Conservation (phyloP, 1,140 invertebrate genomes). For the Eufriesea mexicana region DNA sequence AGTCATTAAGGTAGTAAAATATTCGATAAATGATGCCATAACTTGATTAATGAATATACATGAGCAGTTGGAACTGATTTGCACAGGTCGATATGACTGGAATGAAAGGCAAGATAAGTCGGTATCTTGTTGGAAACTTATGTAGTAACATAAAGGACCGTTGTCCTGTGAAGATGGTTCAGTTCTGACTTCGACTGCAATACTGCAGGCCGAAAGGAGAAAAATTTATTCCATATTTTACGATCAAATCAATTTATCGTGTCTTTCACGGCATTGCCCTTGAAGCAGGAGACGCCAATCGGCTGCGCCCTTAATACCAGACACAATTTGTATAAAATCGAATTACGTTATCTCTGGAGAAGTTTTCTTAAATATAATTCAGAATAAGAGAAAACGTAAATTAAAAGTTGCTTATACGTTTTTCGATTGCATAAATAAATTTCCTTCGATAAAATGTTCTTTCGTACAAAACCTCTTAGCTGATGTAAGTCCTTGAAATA, state of each 20-base stretch:
- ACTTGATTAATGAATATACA: neutral
- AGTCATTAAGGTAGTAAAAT: neutral
- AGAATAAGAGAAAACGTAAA: no score
- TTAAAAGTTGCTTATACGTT: no score
- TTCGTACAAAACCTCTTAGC: no score
- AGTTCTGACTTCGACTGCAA: neutral
- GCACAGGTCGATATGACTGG: neutral
- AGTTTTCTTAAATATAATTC: neutral
- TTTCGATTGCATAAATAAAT: no score
- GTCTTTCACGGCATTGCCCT: constrained; percentile 6
- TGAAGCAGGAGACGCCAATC: constrained; percentile 3
- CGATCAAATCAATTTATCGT: constrained; percentile 34
- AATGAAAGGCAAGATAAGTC: neutral
- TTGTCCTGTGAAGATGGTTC: neutral
- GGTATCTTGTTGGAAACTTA: neutral
- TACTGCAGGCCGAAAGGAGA: constrained; percentile 1
- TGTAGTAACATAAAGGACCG: neutral
- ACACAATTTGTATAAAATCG: constrained; percentile 13
- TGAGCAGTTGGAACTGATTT: neutral
- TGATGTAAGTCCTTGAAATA: no score
- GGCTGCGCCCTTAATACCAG: neutral
- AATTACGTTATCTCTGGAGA: neutral
- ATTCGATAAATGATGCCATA: neutral
- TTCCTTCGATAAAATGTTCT: no score
- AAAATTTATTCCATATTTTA: constrained; percentile 20